Percentiles rank a stretch among this genome's conserved stretches.
Evolutionary conservation across 2,888 invertebrate species (phyloP).

Genomic region (Craniophora ligustri): DNA sequence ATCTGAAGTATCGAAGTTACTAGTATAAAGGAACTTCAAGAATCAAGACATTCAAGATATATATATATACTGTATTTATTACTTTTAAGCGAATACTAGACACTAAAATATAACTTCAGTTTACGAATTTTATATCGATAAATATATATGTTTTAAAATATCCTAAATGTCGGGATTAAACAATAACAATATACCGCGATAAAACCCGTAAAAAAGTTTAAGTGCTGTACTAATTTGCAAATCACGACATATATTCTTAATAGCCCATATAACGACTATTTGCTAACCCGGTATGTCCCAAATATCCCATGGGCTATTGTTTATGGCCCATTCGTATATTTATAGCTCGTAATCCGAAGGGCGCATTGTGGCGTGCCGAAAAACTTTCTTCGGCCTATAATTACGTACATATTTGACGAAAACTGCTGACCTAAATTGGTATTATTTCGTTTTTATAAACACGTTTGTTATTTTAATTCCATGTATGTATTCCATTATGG

Average conservation of each 20-base stretch:
- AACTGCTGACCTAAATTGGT: conserved; percentile 26
- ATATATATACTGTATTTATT: too few relatives aligned
- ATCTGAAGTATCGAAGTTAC: too few relatives aligned
- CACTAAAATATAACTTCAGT: too few relatives aligned
- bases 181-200: too few relatives aligned
- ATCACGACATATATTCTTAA: conserved; percentile 47
- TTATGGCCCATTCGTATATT: conserved; percentile 55
- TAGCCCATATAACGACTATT: conserved; percentile 57
- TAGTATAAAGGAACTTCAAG: too few relatives aligned
- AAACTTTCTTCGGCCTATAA: conserved; percentile 35
- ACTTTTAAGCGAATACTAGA: too few relatives aligned
- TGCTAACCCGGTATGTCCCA: conserved; percentile 49
- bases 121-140: too few relatives aligned
- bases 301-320: conserved; percentile 59
- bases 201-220: too few relatives aligned
- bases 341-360: conserved; percentile 37
- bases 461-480: conserved; percentile 14
- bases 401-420: conserved; percentile 30
- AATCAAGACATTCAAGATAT: too few relatives aligned
- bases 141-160: too few relatives aligned
- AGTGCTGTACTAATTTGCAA: conserved; percentile 35
- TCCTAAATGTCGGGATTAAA: too few relatives aligned
- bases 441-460: conserved; percentile 10
- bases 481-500: conserved; percentile 9
- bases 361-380: conserved; percentile 28